phyloP scores from a whole-genome alignment of 2,888 invertebrate species.

The Liopterus haemorrhoidalis region DNA sequence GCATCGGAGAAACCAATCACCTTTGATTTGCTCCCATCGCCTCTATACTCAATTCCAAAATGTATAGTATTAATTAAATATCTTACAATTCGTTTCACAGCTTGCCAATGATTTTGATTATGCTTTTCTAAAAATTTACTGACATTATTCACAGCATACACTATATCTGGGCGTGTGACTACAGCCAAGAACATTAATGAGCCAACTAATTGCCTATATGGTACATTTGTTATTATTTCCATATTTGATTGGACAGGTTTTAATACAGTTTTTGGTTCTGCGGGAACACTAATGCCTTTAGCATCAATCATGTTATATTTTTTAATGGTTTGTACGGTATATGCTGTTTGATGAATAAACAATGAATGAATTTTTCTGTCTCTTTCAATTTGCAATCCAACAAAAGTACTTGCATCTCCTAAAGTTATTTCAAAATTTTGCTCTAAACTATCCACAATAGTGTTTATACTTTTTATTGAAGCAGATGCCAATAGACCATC shows the following conservation, averaged over 20 bases:
- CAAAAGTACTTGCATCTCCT: conserved; percentile 17
- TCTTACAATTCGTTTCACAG: conserved; percentile 31
- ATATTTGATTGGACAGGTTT: background rate
- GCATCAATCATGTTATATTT: background rate
- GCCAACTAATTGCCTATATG: background rate
- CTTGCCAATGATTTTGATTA: conserved; percentile 20
- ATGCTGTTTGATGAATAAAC: background rate
- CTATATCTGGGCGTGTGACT: background rate
- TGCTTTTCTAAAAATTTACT: conserved; percentile 7
- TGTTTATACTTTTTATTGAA: conserved; percentile 3
- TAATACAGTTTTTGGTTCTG: conserved; percentile 6
- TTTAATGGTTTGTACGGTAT: background rate
- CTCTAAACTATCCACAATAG: conserved; percentile 12
- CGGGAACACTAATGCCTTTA: background rate
- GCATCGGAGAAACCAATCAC: conserved; percentile 32
- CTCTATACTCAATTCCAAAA: conserved; percentile 24
- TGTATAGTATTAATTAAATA: conserved; percentile 32
- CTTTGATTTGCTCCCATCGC: conserved; percentile 17
- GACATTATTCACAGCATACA: conserved; percentile 3
- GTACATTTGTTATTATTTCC: background rate
- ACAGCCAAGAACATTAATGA: background rate
- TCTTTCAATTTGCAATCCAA: conserved; percentile 24
- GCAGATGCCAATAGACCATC: conserved; percentile 25
- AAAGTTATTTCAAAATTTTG: conserved; percentile 18
- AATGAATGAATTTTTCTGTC: background rate